Base-by-base conservation (phyloP, 2,113 vertebrate species). In the Tretioscincus oriximinensis region DNA sequence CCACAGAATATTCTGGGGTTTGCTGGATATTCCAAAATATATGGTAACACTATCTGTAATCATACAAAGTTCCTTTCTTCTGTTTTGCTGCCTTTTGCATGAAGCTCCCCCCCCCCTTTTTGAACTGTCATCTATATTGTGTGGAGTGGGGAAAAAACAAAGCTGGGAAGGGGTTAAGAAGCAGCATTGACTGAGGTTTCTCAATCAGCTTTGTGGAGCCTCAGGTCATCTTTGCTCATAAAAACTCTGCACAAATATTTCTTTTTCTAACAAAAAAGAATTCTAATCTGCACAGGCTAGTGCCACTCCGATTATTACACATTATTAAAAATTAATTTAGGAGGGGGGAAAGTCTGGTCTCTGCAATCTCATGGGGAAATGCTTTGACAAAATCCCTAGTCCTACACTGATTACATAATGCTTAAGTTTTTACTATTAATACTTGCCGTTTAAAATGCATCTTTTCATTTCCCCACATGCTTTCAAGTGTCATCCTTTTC, bases 321-420 rank as follows among this genome's bases (percentile, higher is more conserved):
- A 94, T 93, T 95, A 96, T 96, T 96, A 96, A 96, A 96, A 95
- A 96, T 96, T 96, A 95, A 96, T 96, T 96, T 95, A 8, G 76
- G 4, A 22, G 18, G 0, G 90, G 92, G 90, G 91, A 92, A 81
- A 88, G 88, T 88, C 90, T 91, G 66, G 86, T 92, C 86, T 83
- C 84, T 84, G 90, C 85, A 89, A 91, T 85, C 86, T 87, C 64
- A 81, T 73, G 73, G 81, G 79, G 86, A 93, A 89, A 86, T 79
- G 80, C 84, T 85, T 58, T 20, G 8, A 78, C 31, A 85, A 90
- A 91, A 67, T 76, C 29, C n/a, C 16, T n/a, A 84, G 3, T 47
- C 31, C 1, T 1, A 2, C 85, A 31, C 16, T 41, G 85, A 61
- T 68, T 74, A 80, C 81, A 41, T 20, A 69, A 81, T 74, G 85